Conservation (phyloP, 2,113 vertebrate genomes). For the Paraplagusia blochii region DNA sequence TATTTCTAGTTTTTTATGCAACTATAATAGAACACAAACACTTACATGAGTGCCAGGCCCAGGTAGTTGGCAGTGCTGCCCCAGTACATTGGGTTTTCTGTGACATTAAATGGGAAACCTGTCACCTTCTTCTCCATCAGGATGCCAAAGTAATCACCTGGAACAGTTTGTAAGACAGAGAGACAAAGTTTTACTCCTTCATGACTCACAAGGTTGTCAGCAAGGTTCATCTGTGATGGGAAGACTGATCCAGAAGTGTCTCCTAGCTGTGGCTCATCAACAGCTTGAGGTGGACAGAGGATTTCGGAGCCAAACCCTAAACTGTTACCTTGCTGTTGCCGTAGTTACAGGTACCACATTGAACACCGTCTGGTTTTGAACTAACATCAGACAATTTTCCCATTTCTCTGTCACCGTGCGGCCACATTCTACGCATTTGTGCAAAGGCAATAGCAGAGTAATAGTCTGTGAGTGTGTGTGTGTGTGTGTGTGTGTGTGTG, state of each 20-base stretch:
- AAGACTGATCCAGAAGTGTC: background rate
- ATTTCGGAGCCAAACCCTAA: background rate
- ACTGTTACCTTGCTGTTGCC: background rate
- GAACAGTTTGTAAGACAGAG: slow-evolving; percentile 23
- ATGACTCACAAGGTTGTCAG: background rate
- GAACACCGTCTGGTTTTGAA: background rate
- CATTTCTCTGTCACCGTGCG: background rate
- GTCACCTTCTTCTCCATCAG: slow-evolving; percentile 89
- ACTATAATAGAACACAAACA: slow-evolving; percentile 34
- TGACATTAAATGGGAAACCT: slow-evolving; percentile 85
- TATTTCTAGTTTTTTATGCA: background rate
- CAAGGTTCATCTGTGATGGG: background rate
- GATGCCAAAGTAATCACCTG: slow-evolving; percentile 96
- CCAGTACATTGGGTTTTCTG: slow-evolving; percentile 98
- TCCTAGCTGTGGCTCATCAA: background rate
- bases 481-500: no score
- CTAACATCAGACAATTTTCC: slow-evolving; percentile 1
- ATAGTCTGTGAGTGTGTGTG: background rate
- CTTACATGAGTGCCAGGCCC: slow-evolving; percentile 93
- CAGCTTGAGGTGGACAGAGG: background rate
- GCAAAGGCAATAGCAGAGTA: slow-evolving; percentile 9
- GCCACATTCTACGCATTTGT: slow-evolving; percentile 20
- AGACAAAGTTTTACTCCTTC: no score
- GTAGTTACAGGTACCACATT: slow-evolving; percentile 2
- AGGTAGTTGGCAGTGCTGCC: slow-evolving; percentile 91